Evolutionary conservation across 2,888 invertebrate genomes (phyloP).

Genomic region (Oscheius myriophilus): DNA sequence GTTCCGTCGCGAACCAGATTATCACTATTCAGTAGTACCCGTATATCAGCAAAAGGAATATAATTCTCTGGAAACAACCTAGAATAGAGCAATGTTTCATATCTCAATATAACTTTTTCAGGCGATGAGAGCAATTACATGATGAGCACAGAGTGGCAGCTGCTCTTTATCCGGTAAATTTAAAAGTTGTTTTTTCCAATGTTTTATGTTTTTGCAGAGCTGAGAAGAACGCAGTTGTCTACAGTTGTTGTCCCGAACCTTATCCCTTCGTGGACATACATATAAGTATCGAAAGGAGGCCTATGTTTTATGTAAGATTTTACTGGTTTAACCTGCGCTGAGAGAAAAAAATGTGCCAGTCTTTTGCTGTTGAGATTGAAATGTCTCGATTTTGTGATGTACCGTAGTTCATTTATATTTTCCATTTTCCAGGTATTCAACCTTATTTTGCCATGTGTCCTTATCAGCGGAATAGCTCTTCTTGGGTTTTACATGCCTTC

Average conservation of each 20-base stretch:
- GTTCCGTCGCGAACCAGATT: too few relatives aligned
- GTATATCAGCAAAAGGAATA: too few relatives aligned
- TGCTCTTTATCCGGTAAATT: constrained; percentile 54
- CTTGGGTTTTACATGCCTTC: constrained; percentile 88
- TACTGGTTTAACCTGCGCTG: background rate
- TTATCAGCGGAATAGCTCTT: constrained; percentile 86
- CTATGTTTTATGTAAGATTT: constrained; percentile 75
- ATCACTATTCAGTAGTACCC: too few relatives aligned
- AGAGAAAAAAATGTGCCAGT: too few relatives aligned
- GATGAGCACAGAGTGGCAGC: constrained; percentile 69
- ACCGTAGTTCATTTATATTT: too few relatives aligned
- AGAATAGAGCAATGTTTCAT: too few relatives aligned
- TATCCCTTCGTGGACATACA: constrained; percentile 86
- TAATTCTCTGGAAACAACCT: too few relatives aligned
- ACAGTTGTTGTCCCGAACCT: constrained; percentile 82
- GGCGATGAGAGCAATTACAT: constrained; percentile 68
- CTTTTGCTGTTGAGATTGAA: too few relatives aligned
- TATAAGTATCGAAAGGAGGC: constrained; percentile 81
- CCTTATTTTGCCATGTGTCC: constrained; percentile 84
- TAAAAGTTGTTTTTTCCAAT: constrained; percentile 18
- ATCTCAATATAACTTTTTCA: constrained; percentile 1
- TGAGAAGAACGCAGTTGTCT: constrained; percentile 79
- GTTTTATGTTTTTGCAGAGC: constrained; percentile 51
- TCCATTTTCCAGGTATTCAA: constrained; percentile 81
- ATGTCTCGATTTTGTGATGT: too few relatives aligned